Evolutionary conservation across 2,888 invertebrate species (phyloP).

Genomic region (Yponomeuta sedellus): DNA sequence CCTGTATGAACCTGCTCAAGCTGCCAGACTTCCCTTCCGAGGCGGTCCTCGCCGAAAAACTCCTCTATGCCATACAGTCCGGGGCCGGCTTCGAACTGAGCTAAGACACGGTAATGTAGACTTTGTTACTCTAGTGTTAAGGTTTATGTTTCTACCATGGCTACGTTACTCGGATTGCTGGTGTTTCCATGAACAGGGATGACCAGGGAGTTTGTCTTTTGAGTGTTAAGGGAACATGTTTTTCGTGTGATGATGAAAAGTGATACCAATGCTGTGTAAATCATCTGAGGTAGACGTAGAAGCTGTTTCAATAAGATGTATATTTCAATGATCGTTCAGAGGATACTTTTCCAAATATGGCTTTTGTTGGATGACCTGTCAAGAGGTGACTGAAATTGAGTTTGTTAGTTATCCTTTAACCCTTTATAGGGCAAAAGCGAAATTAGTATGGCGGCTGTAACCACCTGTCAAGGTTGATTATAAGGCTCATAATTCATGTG

Average conservation of each 20-base stretch:
- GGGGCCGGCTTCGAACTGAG: slow-evolving; percentile 97
- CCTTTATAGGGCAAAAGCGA: too few species aligned
- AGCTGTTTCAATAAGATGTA: not conserved
- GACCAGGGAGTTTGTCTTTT: too few species aligned
- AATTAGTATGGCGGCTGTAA: too few species aligned
- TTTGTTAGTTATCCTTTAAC: too few species aligned
- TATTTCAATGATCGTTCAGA: not conserved
- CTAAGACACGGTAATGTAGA: slow-evolving; percentile 54
- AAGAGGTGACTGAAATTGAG: not conserved
- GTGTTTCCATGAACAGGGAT: too few species aligned
- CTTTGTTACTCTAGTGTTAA: not conserved
- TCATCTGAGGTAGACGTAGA: not conserved
- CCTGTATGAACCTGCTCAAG: slow-evolving; percentile 98
- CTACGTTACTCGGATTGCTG: too few species aligned
- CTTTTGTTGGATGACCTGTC: not conserved
- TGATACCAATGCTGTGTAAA: not conserved
- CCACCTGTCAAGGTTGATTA: too few species aligned
- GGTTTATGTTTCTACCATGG: not conserved
- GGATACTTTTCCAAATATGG: not conserved
- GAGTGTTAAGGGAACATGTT: too few species aligned
- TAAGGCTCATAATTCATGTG: too few species aligned
- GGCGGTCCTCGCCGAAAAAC: slow-evolving; percentile 85
- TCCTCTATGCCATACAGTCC: slow-evolving; percentile 95
- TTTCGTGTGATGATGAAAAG: too few species aligned
- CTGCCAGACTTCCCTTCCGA: slow-evolving; percentile 92